Conservation (phyloP, 1,140 invertebrate genomes). For the Camponotus pennsylvanicus region DNA sequence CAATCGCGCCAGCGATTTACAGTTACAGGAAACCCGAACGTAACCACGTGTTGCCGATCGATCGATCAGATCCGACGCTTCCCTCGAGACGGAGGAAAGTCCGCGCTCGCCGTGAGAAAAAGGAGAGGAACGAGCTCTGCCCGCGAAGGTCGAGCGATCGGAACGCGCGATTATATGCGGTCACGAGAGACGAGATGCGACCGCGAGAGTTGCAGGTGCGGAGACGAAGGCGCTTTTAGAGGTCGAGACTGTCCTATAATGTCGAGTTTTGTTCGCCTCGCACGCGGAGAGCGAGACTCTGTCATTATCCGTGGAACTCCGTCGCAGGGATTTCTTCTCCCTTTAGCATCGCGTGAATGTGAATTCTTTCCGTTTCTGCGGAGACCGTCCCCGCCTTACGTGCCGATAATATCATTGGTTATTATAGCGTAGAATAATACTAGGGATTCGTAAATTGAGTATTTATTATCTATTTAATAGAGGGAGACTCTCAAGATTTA, state of each 20-base stretch:
- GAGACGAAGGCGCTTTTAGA: neutral
- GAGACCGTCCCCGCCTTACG: constrained; percentile 19
- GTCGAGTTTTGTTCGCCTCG: constrained; percentile 10
- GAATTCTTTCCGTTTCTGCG: neutral
- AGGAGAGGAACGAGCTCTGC: neutral
- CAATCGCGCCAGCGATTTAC: constrained; percentile 33
- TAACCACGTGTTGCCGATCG: neutral
- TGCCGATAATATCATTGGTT: constrained; percentile 15
- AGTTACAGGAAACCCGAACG: constrained; percentile 35
- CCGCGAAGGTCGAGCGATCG: constrained; percentile 28
- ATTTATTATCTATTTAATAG: constrained; percentile 22
- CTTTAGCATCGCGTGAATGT: constrained; percentile 38
- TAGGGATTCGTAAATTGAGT: constrained; percentile 23
- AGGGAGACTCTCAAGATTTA: neutral
- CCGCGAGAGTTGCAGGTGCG: constrained; percentile 28
- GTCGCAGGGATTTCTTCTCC: neutral
- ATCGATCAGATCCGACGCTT: neutral
- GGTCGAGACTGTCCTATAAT: neutral
- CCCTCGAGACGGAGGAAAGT: constrained; percentile 1
- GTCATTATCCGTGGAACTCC: constrained; percentile 34
- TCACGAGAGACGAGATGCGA: constrained; percentile 1
- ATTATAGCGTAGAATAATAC: constrained; percentile 14
- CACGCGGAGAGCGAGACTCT: neutral
- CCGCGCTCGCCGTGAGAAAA: neutral
- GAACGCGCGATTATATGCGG: constrained; percentile 39